Conservation (phyloP, 2,888 invertebrate species). For the Cyclophora punctaria region DNA sequence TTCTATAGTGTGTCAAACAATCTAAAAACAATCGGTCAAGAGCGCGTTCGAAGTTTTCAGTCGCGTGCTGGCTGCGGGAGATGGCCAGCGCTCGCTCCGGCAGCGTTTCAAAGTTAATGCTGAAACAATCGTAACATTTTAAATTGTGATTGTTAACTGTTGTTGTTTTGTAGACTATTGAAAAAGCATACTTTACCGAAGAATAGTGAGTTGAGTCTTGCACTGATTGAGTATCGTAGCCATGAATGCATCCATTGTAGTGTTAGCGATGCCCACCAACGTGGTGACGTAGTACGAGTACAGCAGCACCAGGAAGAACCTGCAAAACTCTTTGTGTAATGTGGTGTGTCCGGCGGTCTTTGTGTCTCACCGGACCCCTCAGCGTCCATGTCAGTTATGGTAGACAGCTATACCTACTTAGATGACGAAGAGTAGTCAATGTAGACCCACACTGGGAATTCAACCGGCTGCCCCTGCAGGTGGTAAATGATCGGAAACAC, state of each 20-base stretch:
- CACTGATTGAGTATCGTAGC: constrained; percentile 55
- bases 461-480: constrained; percentile 27
- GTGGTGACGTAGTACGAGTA: constrained; percentile 60
- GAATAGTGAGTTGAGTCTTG: constrained; percentile 48
- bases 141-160: too few relatives aligned
- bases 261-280: constrained; percentile 63
- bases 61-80: constrained; percentile 7
- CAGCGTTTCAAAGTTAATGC: constrained; percentile 40
- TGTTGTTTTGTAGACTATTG: too few relatives aligned
- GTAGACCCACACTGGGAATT: constrained; percentile 36
- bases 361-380: not conserved
- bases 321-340: constrained; percentile 24
- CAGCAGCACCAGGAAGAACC: constrained; percentile 41
- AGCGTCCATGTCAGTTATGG: not conserved
- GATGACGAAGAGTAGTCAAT: constrained; percentile 19
- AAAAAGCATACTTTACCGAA: constrained; percentile 31
- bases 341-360: too few relatives aligned
- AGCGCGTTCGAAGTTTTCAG: constrained; percentile 20
- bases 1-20: constrained; percentile 42
- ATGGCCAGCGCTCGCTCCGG: constrained; percentile 27
- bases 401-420: too few relatives aligned
- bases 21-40: constrained; percentile 32
- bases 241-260: constrained; percentile 65
- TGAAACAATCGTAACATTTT: constrained; percentile 18
- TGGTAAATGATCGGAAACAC: constrained; percentile 36